Percentiles rank a stretch among this genome's conserved stretches.
phyloP scores from a whole-genome alignment of 2,888 invertebrate species.

The Belgica antarctica region DNA sequence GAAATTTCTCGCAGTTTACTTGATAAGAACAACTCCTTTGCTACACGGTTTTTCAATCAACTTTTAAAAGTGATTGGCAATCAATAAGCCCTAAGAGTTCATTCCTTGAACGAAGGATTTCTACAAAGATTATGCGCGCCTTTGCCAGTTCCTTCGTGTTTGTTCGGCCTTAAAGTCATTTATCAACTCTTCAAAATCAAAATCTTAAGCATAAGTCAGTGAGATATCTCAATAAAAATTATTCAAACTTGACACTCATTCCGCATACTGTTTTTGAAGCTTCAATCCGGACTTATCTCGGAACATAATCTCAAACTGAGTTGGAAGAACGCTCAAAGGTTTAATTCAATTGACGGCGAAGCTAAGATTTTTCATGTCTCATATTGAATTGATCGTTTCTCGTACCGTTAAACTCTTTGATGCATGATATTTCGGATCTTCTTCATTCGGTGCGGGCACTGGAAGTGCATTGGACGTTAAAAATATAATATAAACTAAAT shows the following conservation, averaged over 20 bases:
- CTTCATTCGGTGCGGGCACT: neutral
- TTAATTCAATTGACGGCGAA: slow-evolving; percentile 33
- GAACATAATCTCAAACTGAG: neutral
- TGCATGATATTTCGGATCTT: slow-evolving; percentile 38
- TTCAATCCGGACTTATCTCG: neutral
- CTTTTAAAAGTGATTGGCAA: neutral
- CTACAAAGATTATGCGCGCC: slow-evolving; percentile 12
- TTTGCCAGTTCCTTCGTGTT: neutral
- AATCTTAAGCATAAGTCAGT: slow-evolving; percentile 5
- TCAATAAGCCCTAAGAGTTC: neutral
- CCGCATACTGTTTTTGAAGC: slow-evolving; percentile 16
- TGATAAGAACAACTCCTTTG: neutral
- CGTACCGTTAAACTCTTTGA: neutral
- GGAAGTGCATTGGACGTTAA: too few relatives aligned
- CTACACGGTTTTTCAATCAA: slow-evolving; percentile 20
- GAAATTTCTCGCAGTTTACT: neutral
- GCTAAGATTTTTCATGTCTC: slow-evolving; percentile 17
- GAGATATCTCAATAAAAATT: slow-evolving; percentile 31
- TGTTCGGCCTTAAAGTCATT: slow-evolving; percentile 31
- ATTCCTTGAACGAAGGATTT: neutral
- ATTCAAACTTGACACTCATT: slow-evolving; percentile 40
- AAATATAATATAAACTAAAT: too few relatives aligned
- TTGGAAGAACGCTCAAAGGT: slow-evolving; percentile 13
- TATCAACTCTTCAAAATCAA: slow-evolving; percentile 39
- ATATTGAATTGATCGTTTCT: slow-evolving; percentile 7